Conservation (phyloP, 2,113 vertebrate genomes). For the Isichthys henryi region DNA sequence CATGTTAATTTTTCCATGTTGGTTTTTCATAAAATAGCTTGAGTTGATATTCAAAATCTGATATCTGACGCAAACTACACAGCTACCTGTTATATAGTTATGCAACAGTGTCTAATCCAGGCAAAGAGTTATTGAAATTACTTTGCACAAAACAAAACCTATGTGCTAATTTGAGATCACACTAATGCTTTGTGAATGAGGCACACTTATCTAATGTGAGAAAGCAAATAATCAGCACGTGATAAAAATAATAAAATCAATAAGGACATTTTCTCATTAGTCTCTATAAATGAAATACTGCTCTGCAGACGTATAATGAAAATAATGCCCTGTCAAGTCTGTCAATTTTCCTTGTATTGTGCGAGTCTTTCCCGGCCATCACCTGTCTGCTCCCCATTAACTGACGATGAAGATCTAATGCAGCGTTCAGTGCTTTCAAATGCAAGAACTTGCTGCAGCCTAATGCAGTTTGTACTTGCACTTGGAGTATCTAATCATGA, state of each 20-base stretch:
- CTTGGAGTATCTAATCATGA: slow-evolving; percentile 75
- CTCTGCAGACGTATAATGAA: slow-evolving; percentile 35
- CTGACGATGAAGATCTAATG: slow-evolving; percentile 41
- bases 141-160: slow-evolving; percentile 8
- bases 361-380: slow-evolving; percentile 38
- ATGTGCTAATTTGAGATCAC: slow-evolving; percentile 29
- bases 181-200: slow-evolving; percentile 38
- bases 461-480: slow-evolving; percentile 67
- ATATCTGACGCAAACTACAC: background rate
- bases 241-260: slow-evolving; percentile 40
- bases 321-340: slow-evolving; percentile 35
- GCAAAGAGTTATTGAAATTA: background rate
- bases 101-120: background rate
- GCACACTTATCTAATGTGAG: slow-evolving; percentile 26
- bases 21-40: background rate
- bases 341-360: slow-evolving; percentile 42
- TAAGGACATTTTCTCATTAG: slow-evolving; percentile 50
- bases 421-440: slow-evolving; percentile 29
- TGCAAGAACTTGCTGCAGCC: slow-evolving; percentile 34
- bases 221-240: slow-evolving; percentile 42
- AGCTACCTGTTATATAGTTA: background rate
- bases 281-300: slow-evolving; percentile 37
- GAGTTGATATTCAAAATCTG: background rate
- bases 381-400: slow-evolving; percentile 49
- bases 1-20: background rate